Percentiles rank a stretch among this genome's conserved stretches.
Evolutionary conservation across 2,113 vertebrate genomes (phyloP).

Genomic region (Grus americana): DNA sequence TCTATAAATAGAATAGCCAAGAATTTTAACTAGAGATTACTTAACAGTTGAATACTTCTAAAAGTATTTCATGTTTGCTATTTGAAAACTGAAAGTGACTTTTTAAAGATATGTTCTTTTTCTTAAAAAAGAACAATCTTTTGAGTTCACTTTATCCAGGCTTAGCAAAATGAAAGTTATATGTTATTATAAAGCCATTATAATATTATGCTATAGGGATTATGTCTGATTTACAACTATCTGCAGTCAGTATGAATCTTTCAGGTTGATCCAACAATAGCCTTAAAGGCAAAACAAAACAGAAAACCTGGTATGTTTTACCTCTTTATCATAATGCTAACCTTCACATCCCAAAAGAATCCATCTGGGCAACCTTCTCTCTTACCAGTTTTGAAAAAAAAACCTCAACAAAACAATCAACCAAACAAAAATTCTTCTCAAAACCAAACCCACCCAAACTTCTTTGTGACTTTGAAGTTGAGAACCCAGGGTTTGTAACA

Average conservation of each 20-base stretch:
- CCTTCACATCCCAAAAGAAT: not conserved
- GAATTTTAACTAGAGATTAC: not conserved
- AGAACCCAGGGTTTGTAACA: not conserved
- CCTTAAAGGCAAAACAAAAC: not conserved
- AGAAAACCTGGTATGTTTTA: not conserved
- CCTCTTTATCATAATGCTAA: not conserved
- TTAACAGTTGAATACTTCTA: not conserved
- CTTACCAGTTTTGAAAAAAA: not conserved
- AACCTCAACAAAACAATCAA: too few relatives aligned
- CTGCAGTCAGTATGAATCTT: not conserved
- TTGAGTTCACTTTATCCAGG: not conserved
- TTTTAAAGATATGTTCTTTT: not conserved
- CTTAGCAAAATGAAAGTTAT: not conserved
- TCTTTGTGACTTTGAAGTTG: not conserved
- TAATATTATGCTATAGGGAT: not conserved
- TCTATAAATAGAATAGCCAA: not conserved
- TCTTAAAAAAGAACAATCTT: not conserved
- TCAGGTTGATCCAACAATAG: not conserved
- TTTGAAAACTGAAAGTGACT: not conserved
- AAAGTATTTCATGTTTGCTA: not conserved
- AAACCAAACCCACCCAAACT: fast-evolving
- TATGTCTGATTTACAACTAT: not conserved
- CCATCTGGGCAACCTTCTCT: not conserved
- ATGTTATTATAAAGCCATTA: not conserved
- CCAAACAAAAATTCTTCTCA: too few relatives aligned